Evolutionary conservation across 2,888 invertebrate species (phyloP).

Genomic region (Melolontha melolontha): DNA sequence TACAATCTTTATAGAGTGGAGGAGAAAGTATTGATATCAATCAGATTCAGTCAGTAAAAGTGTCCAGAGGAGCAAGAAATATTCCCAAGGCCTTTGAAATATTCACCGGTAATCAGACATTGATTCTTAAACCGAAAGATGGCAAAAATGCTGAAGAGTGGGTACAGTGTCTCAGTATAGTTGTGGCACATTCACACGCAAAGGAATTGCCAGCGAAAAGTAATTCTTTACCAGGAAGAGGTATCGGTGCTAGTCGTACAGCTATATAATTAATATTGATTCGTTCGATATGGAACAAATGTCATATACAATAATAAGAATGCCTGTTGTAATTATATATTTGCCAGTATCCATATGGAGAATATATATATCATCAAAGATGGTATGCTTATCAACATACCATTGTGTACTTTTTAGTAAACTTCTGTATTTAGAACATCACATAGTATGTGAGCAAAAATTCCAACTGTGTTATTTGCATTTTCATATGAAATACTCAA

Average conservation of each 20-base stretch:
- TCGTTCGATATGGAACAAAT: slow-evolving; percentile 18
- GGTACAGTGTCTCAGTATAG: slow-evolving; percentile 95
- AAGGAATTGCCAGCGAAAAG: slow-evolving; percentile 68
- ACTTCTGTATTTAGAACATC: slow-evolving; percentile 4
- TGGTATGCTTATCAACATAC: neutral
- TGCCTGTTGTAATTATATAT: slow-evolving; percentile 11
- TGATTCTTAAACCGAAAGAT: slow-evolving; percentile 94
- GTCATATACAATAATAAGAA: slow-evolving; percentile 17
- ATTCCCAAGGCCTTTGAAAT: slow-evolving; percentile 97
- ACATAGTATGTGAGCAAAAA: neutral
- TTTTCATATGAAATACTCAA: slow-evolving; percentile 10
- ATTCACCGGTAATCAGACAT: slow-evolving; percentile 92
- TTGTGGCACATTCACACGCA: slow-evolving; percentile 88
- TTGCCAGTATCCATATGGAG: slow-evolving; percentile 11
- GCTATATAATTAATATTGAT: slow-evolving; percentile 52
- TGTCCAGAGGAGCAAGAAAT: slow-evolving; percentile 89
- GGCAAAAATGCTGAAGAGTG: slow-evolving; percentile 96
- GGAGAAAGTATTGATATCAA: slow-evolving; percentile 90
- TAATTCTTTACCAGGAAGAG: slow-evolving; percentile 65
- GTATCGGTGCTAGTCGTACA: slow-evolving; percentile 64
- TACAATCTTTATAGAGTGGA: slow-evolving; percentile 74
- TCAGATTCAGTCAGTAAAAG: slow-evolving; percentile 95
- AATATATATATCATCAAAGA: neutral
- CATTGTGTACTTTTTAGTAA: no score
- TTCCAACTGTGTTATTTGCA: slow-evolving; percentile 11